A percentile compares a stretch with the other conserved stretches of the same genome.
Conservation (phyloP, 2,888 invertebrate genomes). For the Ectropis crepuscularia region DNA sequence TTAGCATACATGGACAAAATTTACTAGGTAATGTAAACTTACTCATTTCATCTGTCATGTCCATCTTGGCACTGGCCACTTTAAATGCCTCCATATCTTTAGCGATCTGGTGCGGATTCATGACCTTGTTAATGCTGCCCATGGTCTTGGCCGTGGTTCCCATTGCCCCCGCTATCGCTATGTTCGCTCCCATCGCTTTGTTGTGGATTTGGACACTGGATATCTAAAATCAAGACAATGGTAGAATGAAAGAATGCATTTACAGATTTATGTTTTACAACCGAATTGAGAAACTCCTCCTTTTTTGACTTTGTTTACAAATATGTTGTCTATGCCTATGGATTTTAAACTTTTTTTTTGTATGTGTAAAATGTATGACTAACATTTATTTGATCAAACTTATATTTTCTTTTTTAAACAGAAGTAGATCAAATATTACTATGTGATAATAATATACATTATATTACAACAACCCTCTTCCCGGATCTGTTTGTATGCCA, state of each 20-base stretch:
- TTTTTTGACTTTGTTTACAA: too few relatives aligned
- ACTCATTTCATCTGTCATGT: conserved; percentile 98
- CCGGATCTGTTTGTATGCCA: too few relatives aligned
- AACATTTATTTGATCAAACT: too few relatives aligned
- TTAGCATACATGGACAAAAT: too few relatives aligned
- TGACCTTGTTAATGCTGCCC: conserved; percentile 93
- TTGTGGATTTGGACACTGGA: conserved; percentile 92
- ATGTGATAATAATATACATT: too few relatives aligned
- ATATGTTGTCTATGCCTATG: too few relatives aligned
- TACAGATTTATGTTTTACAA: conserved; percentile 13
- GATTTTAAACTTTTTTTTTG: too few relatives aligned
- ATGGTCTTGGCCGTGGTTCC: conserved; percentile 95
- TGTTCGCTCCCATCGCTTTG: conserved; percentile 95
- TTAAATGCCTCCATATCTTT: conserved; percentile 93
- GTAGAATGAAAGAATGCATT: not conserved
- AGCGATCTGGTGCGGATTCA: conserved; percentile 94
- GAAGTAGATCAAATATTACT: too few relatives aligned
- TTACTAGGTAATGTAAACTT: conserved; percentile 59
- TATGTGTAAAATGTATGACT: too few relatives aligned
- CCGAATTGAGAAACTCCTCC: too few relatives aligned
- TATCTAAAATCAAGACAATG: conserved; percentile 61
- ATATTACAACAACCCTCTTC: too few relatives aligned
- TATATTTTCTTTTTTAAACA: too few relatives aligned
- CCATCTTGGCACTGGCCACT: conserved; percentile 94
- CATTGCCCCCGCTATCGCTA: conserved; percentile 94